Evolutionary conservation across 2,797 vertebrate genomes (phyloP).

Genomic region (Platyrinchus mystaceus): DNA sequence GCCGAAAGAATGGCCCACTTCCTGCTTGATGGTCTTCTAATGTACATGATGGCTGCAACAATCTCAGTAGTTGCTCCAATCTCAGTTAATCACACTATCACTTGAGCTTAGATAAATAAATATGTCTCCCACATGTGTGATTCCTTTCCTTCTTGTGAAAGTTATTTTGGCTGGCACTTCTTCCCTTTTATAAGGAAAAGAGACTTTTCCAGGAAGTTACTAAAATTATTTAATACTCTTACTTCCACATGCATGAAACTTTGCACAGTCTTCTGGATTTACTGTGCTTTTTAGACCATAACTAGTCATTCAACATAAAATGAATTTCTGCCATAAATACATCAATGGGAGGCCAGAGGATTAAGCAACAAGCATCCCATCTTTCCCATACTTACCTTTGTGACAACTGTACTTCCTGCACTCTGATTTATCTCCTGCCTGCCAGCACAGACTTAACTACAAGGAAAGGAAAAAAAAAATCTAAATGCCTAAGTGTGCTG

Average conservation of each 20-base stretch:
- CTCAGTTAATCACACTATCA: neutral
- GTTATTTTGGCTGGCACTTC: neutral
- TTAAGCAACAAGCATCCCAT: neutral
- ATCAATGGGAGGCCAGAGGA: neutral
- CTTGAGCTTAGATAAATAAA: neutral
- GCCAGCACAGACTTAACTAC: neutral
- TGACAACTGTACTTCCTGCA: neutral
- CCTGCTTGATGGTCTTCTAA: neutral
- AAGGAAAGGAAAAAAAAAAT: neutral
- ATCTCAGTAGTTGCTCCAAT: neutral
- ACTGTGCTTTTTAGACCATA: neutral
- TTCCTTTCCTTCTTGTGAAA: neutral
- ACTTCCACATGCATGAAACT: neutral
- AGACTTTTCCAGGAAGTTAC: neutral
- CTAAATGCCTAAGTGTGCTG: neutral
- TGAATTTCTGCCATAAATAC: neutral
- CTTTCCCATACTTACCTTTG: neutral
- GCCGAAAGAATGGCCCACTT: neutral
- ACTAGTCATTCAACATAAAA: neutral
- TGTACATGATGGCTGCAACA: neutral
- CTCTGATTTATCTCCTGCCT: neutral
- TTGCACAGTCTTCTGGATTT: neutral
- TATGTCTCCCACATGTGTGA: neutral
- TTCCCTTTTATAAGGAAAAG: neutral
- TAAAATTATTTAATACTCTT: neutral